These are phyloP conservation scores for Sebastes hubbsi DNA, from an alignment of 2,797 vertebrate species.

Conservation along the genomic window DNA sequence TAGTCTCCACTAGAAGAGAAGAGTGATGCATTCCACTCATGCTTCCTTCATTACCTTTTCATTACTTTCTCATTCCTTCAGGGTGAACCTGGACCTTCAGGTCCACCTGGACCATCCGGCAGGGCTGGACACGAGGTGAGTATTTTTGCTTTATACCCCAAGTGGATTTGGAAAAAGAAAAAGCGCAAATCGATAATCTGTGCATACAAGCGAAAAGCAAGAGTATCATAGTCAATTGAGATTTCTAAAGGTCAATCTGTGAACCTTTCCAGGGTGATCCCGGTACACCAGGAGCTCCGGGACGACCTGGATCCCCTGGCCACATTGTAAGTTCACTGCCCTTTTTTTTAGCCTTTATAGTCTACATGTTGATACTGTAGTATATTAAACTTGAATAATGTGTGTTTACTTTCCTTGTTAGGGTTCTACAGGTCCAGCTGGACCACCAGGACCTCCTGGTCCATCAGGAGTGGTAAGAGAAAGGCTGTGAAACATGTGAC, in stretches of 20 bases:
- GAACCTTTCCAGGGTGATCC: conserved; percentile 86
- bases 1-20: neutral
- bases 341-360: neutral
- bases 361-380: neutral
- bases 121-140: conserved; percentile 89
- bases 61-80: conserved; percentile 52
- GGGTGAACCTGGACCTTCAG: conserved; percentile 91
- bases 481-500: conserved; percentile 2
- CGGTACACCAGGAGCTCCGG: conserved; percentile 87
- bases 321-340: conserved; percentile 83
- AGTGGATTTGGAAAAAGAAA: neutral
- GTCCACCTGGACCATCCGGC: conserved; percentile 86
- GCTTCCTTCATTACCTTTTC: neutral
- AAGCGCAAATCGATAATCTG: neutral
- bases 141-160: neutral
- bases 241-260: conserved; percentile 24
- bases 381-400: neutral
- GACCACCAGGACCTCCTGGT: conserved; percentile 73
- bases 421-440: conserved; percentile 72
- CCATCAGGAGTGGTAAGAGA: conserved; percentile 71
- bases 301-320: conserved; percentile 89
- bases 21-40: neutral
- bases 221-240: neutral
- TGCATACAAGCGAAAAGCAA: neutral
- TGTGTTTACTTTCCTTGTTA: conserved; percentile 33